Evolutionary conservation across 2,797 vertebrate genomes (phyloP), one percentile per base, ranked within the genome.

Genomic region (Aphelocoma californica): DNA sequence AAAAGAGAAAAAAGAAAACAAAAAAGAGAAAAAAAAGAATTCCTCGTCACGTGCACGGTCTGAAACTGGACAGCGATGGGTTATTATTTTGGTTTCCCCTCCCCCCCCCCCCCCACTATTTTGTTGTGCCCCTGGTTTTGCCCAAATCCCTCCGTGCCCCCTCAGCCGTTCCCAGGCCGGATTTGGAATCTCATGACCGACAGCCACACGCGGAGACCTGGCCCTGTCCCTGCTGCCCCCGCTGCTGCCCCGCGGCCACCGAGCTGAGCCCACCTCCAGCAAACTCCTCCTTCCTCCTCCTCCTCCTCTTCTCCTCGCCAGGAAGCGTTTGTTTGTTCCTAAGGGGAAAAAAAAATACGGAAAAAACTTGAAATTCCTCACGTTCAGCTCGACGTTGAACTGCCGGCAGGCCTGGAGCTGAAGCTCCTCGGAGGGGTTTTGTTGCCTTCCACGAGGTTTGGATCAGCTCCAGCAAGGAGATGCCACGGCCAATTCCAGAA

Each of bases 31-130:
- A 86, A 62, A 86, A 61, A 86, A 78, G 25, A 95, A 84, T 81
- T 98, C 98, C 98, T 98, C 96, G 97, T 98, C 99, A 99, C 98
- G 98, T 98, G 98, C 99, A 98, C 98, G 98, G 99, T 99, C 98
- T 98, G 98, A 99, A 98, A 98, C 98, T 98, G 98, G 98, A 99
- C 97, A 94, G 95, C 67, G 93, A 97, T 96, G 97, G 96, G 95
- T 95, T 97, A 58, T 94, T 87, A 60, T 88, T 92, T 65, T 86
- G 15, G 14, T 91, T 79, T 85, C 51, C 24, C 31, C 21, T 12
- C 23, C 5, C 6, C 3, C 3, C 34, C 3, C 34, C 3, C 7
- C 21, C 36, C 21, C 17, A 6, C 34, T 62, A 23, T 85, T 90
- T 91, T 26, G 53, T 90, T 78, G 78, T 32, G 66, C 32, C 42